phyloP scores from a whole-genome alignment of 2,113 vertebrate genomes.

The Ia io region DNA sequence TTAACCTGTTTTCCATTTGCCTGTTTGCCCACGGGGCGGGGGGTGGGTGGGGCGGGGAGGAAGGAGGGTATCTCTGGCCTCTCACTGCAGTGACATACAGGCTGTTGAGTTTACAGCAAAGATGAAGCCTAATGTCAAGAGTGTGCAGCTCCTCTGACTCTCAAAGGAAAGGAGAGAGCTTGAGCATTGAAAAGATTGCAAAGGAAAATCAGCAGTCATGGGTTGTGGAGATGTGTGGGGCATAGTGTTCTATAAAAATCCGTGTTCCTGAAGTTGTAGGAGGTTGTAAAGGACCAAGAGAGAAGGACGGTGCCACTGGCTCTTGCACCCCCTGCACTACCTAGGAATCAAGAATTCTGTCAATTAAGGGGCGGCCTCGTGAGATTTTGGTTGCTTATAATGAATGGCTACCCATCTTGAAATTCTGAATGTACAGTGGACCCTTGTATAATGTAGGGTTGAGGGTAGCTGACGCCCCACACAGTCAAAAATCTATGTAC shows the following conservation, averaged over 20 bases:
- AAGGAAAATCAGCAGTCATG: neutral
- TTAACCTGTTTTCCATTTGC: neutral
- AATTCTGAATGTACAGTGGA: neutral
- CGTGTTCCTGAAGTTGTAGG: neutral
- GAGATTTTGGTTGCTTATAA: neutral
- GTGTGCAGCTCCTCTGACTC: neutral
- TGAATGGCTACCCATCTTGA: neutral
- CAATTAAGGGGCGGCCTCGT: accelerated
- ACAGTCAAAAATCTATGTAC: neutral
- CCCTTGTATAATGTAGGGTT: neutral
- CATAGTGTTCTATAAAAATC: neutral
- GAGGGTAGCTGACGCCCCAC: neutral
- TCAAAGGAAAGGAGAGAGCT: neutral
- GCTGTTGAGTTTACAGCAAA: neutral
- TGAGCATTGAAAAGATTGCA: neutral
- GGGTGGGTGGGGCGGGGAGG: accelerated
- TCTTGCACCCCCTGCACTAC: neutral
- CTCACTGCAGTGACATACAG: neutral
- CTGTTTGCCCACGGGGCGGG: neutral
- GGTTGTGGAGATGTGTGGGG: neutral
- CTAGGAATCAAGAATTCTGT: neutral
- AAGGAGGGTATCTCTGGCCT: neutral
- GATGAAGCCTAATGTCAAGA: neutral
- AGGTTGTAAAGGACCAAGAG: neutral
- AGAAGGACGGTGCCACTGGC: neutral